These are phyloP conservation scores for Scolopax bukidnonensis DNA, from an alignment of 2,797 vertebrate species.

Conservation along the genomic window DNA sequence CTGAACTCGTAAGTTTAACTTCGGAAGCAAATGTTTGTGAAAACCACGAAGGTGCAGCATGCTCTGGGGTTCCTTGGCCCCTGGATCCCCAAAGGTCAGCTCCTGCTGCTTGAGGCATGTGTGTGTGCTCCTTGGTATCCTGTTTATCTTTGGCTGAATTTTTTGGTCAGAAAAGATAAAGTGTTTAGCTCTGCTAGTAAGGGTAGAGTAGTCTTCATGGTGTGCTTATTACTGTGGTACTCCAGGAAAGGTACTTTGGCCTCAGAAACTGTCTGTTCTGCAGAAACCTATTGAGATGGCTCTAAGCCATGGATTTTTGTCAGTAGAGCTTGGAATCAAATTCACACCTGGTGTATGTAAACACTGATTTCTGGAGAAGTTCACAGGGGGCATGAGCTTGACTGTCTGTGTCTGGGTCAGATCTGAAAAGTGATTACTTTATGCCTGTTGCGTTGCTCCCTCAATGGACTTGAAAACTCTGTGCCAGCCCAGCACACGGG, in stretches of 20 bases:
- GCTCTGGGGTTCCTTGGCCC: background rate
- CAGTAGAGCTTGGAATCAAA: background rate
- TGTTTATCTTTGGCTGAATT: conserved; percentile 32
- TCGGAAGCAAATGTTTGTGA: conserved; percentile 2
- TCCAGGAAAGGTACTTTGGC: background rate
- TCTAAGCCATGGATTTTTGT: background rate
- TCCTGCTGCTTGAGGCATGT: background rate
- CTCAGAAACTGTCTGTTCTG: background rate
- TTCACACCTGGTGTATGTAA: background rate
- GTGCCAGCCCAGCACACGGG: fast-evolving
- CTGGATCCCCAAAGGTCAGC: background rate
- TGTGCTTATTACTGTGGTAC: background rate
- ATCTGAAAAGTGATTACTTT: background rate
- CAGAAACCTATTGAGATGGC: background rate
- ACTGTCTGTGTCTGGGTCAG: background rate
- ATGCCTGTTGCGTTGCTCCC: background rate
- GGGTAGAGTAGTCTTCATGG: background rate
- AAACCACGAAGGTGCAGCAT: background rate
- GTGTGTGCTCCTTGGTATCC: background rate
- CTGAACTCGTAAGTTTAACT: background rate
- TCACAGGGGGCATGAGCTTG: background rate
- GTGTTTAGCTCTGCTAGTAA: background rate
- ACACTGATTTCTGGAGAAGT: background rate
- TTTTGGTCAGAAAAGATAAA: background rate
- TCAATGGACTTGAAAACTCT: background rate